Percentiles rank a stretch among this genome's conserved stretches.
Evolutionary conservation across 2,113 vertebrate species (phyloP).

Genomic region (Mastomys natalensis): DNA sequence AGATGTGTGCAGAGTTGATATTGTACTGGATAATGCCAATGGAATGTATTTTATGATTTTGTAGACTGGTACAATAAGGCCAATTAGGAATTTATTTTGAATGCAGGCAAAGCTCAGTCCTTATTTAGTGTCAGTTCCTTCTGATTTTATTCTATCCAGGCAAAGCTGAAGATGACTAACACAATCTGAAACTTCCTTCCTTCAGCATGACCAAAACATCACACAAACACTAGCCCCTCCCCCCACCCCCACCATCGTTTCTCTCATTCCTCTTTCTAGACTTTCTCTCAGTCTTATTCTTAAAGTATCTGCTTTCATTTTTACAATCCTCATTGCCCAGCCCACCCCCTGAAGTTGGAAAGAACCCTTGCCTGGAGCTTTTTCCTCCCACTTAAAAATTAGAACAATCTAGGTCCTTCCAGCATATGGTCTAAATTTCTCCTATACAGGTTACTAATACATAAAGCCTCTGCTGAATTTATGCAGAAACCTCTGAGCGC

Average conservation of each 20-base stretch:
- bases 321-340: background rate
- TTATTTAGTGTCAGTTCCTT: conserved; percentile 49
- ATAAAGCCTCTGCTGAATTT: conserved; percentile 40
- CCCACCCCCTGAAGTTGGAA: background rate
- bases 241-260: background rate
- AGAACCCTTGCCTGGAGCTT: background rate
- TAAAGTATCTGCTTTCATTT: conserved; percentile 1
- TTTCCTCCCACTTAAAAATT: background rate
- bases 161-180: conserved; percentile 41
- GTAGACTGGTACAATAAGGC: background rate
- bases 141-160: conserved; percentile 39
- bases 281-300: background rate
- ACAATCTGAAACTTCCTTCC: conserved; percentile 24
- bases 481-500: background rate
- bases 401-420: background rate
- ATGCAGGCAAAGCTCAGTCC: background rate
- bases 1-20: background rate
- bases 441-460: background rate
- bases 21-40: conserved; percentile 9
- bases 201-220: background rate
- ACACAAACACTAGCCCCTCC: background rate
- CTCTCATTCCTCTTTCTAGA: conserved; percentile 22
- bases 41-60: conserved; percentile 33
- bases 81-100: conserved; percentile 12
- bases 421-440: conserved; percentile 5